Percentiles rank a stretch among this genome's conserved stretches.
Evolutionary conservation across 2,113 vertebrate species (phyloP).

Genomic region (Trichechus manatus): DNA sequence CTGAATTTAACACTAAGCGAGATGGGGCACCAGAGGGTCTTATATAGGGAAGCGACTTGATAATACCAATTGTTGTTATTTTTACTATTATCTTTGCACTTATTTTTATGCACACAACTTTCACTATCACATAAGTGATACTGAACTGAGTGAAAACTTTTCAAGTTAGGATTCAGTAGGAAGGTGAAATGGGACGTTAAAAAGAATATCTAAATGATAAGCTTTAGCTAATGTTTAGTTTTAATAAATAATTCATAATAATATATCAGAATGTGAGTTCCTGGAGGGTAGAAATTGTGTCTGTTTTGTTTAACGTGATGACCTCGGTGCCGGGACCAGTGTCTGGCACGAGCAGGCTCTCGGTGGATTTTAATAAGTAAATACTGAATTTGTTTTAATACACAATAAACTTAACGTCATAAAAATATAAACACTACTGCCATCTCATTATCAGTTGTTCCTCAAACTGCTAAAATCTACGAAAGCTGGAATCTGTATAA

Average conservation of each 20-base stretch:
- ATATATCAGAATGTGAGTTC: not conserved
- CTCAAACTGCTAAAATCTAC: not conserved
- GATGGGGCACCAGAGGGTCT: not conserved
- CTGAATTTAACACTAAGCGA: not conserved
- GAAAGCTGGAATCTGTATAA: too few species aligned
- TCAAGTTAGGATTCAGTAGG: not conserved
- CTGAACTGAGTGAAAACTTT: not conserved
- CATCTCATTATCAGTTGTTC: not conserved
- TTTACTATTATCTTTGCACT: not conserved
- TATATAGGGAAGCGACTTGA: not conserved
- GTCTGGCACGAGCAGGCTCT: not conserved
- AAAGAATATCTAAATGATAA: not conserved
- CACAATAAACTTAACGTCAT: not conserved
- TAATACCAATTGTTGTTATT: not conserved
- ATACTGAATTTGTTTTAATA: not conserved
- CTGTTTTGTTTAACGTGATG: too few species aligned
- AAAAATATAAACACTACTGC: not conserved
- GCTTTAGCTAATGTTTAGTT: not conserved
- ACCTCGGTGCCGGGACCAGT: not conserved
- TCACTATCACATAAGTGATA: not conserved
- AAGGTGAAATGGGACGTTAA: slow-evolving; percentile 6
- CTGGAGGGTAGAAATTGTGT: too few species aligned
- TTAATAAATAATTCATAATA: not conserved
- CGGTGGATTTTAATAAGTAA: not conserved
- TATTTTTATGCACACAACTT: not conserved